Percentiles rank a stretch among this genome's conserved stretches.
phyloP scores from a whole-genome alignment of 2,888 invertebrate species.

The Drepana falcataria region DNA sequence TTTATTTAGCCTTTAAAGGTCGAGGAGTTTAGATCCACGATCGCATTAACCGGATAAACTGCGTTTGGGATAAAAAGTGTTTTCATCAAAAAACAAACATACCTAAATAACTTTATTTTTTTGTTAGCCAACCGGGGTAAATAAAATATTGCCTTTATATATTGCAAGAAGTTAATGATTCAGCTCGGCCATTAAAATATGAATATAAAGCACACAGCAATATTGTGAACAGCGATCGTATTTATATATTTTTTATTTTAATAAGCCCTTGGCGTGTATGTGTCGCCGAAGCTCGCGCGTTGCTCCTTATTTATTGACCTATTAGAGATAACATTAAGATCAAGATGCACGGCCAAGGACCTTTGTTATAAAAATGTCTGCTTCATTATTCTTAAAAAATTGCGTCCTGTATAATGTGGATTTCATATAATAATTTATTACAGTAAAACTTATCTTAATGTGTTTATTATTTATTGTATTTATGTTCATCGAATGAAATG shows the following conservation, averaged over 20 bases:
- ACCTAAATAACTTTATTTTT: slow-evolving; percentile 12
- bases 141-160: slow-evolving; percentile 11
- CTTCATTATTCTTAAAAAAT: slow-evolving; percentile 77
- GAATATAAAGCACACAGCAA: slow-evolving; percentile 56
- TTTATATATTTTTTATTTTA: slow-evolving; percentile 67
- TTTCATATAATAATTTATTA: slow-evolving; percentile 17
- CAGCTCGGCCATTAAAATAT: slow-evolving; percentile 50
- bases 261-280: slow-evolving; percentile 66
- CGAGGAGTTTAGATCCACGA: background rate
- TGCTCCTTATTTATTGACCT: slow-evolving; percentile 77
- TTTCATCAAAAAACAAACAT: background rate
- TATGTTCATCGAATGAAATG: background rate
- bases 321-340: slow-evolving; percentile 79
- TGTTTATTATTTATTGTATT: background rate
- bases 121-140: slow-evolving; percentile 15
- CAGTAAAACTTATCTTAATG: slow-evolving; percentile 2
- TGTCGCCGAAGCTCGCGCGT: slow-evolving; percentile 77
- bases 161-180: slow-evolving; percentile 37
- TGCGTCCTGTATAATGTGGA: slow-evolving; percentile 53
- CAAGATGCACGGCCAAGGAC: slow-evolving; percentile 79
- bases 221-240: slow-evolving; percentile 59
- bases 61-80: background rate
- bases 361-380: slow-evolving; percentile 79
- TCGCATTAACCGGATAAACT: background rate
- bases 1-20: background rate